Evolutionary conservation across 2,888 invertebrate genomes (phyloP).

Genomic region (Operophtera brumata): DNA sequence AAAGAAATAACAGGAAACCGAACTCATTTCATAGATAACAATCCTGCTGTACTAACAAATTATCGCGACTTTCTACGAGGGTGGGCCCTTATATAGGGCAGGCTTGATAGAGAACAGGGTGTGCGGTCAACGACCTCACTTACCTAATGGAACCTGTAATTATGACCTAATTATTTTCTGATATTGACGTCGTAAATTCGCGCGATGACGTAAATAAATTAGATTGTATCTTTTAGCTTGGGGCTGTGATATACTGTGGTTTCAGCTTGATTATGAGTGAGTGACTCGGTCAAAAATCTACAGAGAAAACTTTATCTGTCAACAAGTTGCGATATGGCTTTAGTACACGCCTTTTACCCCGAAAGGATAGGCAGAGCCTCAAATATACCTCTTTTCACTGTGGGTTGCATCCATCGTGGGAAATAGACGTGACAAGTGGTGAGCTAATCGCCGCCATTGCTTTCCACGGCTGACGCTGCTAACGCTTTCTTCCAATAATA

Average conservation of each 20-base stretch:
- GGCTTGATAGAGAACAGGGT: conserved; percentile 15
- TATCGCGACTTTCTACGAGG: conserved; percentile 29
- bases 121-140: conserved; percentile 30
- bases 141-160: conserved; percentile 34
- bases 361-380: too few relatives aligned
- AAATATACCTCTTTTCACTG: too few relatives aligned
- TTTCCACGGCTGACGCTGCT: too few relatives aligned
- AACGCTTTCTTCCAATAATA: too few relatives aligned
- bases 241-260: neutral
- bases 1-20: conserved; percentile 30
- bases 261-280: neutral
- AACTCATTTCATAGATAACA: conserved; percentile 29
- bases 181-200: conserved; percentile 26
- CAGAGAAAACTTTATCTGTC: too few relatives aligned
- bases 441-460: too few relatives aligned
- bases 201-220: conserved; percentile 16
- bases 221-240: conserved; percentile 1
- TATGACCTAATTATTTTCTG: conserved; percentile 31
- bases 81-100: conserved; percentile 25
- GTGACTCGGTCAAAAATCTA: neutral
- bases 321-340: too few relatives aligned
- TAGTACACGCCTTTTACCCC: too few relatives aligned
- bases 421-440: too few relatives aligned
- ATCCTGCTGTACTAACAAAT: conserved; percentile 28
- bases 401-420: too few relatives aligned